phyloP scores from a whole-genome alignment of 2,888 invertebrate species.

The Sphaerophoria taeniata region DNA sequence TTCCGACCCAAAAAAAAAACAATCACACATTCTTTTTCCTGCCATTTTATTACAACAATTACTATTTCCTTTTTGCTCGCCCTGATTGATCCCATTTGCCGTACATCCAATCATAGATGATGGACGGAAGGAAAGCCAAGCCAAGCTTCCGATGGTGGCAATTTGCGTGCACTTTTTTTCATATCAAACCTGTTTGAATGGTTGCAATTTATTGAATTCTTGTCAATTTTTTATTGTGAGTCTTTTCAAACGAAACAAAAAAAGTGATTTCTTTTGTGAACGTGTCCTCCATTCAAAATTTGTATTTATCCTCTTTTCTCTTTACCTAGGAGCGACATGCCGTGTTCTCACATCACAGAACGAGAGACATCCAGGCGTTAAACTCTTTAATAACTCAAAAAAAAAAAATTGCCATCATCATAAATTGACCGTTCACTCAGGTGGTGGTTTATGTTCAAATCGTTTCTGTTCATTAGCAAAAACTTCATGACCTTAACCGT shows the following conservation, averaged over 20 bases:
- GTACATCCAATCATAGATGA: conserved; percentile 21
- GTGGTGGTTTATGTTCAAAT: conserved; percentile 25
- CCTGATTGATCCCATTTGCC: conserved; percentile 43
- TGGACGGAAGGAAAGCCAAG: conserved; percentile 45
- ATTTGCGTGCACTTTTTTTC: conserved; percentile 49
- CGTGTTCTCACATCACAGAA: not conserved
- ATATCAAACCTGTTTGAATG: conserved; percentile 34
- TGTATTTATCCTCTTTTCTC: conserved; percentile 33
- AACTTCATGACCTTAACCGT: conserved; percentile 67
- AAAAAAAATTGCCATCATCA: conserved; percentile 66
- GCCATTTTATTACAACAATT: conserved; percentile 14
- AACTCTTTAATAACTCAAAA: conserved; percentile 55
- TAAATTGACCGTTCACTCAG: conserved; percentile 49
- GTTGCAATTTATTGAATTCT: conserved; percentile 54
- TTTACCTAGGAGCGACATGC: conserved; percentile 8
- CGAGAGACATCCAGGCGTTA: conserved; percentile 56
- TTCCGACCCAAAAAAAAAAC: conserved; percentile 17
- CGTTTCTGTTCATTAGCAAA: conserved; percentile 51
- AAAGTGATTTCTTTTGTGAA: conserved; percentile 32
- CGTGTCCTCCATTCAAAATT: conserved; percentile 36
- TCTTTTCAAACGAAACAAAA: not conserved
- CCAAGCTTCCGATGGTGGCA: conserved; percentile 60
- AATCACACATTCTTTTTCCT: not conserved
- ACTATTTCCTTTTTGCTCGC: not conserved
- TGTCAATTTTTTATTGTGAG: conserved; percentile 37